These are phyloP conservation scores for Heliconius ethilla DNA, from an alignment of 2,888 invertebrate genomes.

Conservation along the genomic window DNA sequence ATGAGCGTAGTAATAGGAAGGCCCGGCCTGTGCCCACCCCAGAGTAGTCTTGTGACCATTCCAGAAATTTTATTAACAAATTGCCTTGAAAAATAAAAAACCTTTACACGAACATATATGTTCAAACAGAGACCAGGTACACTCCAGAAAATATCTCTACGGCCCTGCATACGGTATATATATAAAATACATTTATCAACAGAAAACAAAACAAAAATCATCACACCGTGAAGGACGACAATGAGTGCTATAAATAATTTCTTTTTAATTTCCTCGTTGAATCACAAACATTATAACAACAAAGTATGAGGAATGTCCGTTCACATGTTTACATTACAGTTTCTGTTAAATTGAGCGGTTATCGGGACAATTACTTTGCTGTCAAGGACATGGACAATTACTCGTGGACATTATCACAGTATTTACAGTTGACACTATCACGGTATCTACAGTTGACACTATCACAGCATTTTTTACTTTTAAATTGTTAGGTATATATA, in stretches of 20 bases:
- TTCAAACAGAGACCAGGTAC: too few relatives aligned
- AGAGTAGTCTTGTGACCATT: too few relatives aligned
- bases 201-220: constrained; percentile 1
- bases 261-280: constrained; percentile 17
- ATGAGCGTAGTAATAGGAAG: too few relatives aligned
- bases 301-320: constrained; percentile 38
- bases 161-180: too few relatives aligned
- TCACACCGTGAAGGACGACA: constrained; percentile 15
- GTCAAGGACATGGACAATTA: constrained; percentile 40
- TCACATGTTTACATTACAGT: constrained; percentile 37
- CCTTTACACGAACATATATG: too few relatives aligned
- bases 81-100: neutral
- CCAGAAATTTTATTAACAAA: too few relatives aligned
- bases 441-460: too few relatives aligned
- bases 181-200: neutral
- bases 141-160: too few relatives aligned
- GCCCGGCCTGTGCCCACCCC: too few relatives aligned
- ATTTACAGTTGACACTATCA: neutral
- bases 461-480: neutral
- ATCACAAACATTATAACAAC: constrained; percentile 30
- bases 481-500: neutral
- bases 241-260: constrained; percentile 28
- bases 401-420: neutral
- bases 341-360: constrained; percentile 44
- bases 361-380: constrained; percentile 37